phyloP scores from a whole-genome alignment of 2,888 invertebrate species.

The Aphodius sticticus region DNA sequence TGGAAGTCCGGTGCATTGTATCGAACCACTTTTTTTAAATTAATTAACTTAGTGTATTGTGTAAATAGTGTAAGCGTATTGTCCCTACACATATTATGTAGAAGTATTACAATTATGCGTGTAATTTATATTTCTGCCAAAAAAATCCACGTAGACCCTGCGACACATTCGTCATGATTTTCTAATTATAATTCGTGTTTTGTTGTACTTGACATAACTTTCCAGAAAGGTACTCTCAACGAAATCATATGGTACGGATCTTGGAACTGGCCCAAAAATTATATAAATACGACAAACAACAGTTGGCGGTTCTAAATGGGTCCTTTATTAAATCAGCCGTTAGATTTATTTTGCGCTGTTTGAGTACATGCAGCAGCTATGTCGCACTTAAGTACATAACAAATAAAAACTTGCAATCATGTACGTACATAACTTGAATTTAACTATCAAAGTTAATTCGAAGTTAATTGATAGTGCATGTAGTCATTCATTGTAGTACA shows the following conservation, averaged over 20 bases:
- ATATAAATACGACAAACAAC: not conserved
- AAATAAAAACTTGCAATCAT: not conserved
- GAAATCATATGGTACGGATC: not conserved
- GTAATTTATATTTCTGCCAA: not conserved
- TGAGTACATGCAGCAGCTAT: not conserved
- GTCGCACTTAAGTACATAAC: not conserved
- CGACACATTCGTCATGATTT: not conserved
- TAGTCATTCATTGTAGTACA: too few species aligned
- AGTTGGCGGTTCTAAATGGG: not conserved
- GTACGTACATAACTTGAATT: not conserved
- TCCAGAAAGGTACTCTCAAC: not conserved
- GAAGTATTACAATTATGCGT: too few species aligned
- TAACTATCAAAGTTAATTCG: not conserved
- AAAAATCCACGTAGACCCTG: not conserved
- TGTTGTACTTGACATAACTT: conserved; percentile 4
- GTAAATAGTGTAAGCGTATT: too few species aligned
- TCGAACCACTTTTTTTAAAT: too few species aligned
- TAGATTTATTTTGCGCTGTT: not conserved
- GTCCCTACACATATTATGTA: too few species aligned
- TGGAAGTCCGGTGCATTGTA: too few species aligned
- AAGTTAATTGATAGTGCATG: too few species aligned
- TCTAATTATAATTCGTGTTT: not conserved
- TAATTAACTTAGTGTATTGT: too few species aligned
- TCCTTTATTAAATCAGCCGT: not conserved
- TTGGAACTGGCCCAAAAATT: not conserved